Percentiles rank a stretch among this genome's conserved stretches.
These are phyloP conservation scores for Phyllostomus hastatus DNA, from an alignment of 2,113 vertebrate genomes.

Conservation along the genomic window DNA sequence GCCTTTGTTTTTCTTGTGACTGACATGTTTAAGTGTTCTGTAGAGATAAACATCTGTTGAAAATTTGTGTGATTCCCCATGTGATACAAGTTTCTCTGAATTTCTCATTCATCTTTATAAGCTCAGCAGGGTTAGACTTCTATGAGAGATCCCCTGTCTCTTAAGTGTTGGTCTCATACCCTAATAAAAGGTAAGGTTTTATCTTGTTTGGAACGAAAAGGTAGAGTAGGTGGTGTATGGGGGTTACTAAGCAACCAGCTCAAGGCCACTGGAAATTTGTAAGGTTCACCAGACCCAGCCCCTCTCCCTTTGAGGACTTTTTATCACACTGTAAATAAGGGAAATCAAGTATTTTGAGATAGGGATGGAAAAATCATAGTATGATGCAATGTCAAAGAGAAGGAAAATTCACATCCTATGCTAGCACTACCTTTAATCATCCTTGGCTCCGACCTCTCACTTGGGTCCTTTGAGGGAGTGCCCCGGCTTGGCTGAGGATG, in stretches of 20 bases:
- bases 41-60: constrained; percentile 1
- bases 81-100: constrained; percentile 33
- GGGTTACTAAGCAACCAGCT: neutral
- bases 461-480: neutral
- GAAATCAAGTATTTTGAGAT: neutral
- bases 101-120: constrained; percentile 45
- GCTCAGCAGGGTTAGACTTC: neutral
- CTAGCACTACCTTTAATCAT: neutral
- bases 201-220: neutral
- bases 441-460: neutral
- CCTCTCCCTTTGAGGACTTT: neutral
- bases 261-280: neutral
- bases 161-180: neutral
- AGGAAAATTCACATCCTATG: neutral
- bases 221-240: neutral
- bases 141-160: neutral
- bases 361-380: neutral
- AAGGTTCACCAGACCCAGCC: neutral
- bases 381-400: neutral
- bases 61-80: constrained; percentile 28
- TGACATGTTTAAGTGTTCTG: constrained; percentile 29
- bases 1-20: neutral
- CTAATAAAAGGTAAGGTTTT: constrained; percentile 12
- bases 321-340: neutral
- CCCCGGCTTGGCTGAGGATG: neutral